Conservation (phyloP, 2,113 vertebrate genomes). For the Tragelaphus scriptus region DNA sequence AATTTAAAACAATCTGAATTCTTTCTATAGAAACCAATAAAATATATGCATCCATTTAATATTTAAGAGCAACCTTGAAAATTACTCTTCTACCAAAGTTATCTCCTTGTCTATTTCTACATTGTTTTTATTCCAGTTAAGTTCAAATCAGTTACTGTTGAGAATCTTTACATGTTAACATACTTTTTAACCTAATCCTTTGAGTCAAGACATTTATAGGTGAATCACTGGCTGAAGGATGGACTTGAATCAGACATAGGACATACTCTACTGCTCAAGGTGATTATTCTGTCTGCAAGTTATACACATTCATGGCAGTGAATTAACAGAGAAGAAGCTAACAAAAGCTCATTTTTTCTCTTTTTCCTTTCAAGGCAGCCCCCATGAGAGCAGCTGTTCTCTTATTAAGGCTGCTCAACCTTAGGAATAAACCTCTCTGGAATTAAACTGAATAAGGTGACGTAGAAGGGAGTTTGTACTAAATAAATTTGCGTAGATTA, state of each 20-base stretch:
- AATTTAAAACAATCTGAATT: background rate
- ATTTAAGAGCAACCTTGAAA: constrained; percentile 20
- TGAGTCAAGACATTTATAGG: background rate
- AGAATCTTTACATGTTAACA: background rate
- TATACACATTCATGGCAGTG: background rate
- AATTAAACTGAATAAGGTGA: constrained; percentile 71
- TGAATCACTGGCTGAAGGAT: background rate
- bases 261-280: background rate
- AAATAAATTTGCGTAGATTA: constrained; percentile 78
- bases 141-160: background rate
- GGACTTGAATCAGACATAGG: background rate
- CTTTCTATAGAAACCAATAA: background rate
- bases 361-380: constrained; percentile 10
- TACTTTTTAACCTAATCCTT: background rate
- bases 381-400: constrained; percentile 43
- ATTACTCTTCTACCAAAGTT: background rate
- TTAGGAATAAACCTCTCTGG: constrained; percentile 72
- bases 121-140: background rate
- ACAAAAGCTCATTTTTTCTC: constrained; percentile 14
- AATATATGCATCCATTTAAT: background rate
- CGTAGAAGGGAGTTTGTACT: constrained; percentile 76
- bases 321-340: background rate
- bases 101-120: background rate
- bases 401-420: constrained; percentile 49
- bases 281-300: background rate